Evolutionary conservation across 1,140 invertebrate genomes (phyloP), one percentile per base, ranked within the genome.

Genomic region (Mactra quadrangularis): DNA sequence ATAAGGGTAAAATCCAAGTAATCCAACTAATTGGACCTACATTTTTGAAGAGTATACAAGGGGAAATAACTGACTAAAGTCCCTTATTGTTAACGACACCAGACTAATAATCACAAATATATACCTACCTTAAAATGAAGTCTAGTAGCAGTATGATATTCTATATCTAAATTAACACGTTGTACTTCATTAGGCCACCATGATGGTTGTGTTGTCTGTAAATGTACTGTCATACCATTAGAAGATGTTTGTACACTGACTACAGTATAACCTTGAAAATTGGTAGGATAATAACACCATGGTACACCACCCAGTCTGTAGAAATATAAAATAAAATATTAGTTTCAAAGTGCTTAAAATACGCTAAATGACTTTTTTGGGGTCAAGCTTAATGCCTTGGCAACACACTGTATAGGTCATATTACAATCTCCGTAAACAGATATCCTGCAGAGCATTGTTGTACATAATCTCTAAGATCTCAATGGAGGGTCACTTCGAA

Each of bases 61-160:
- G n/a, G n/a, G n/a, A n/a, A n/a, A n/a, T n/a, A n/a, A n/a, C n/a
- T n/a, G n/a, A n/a, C n/a, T n/a, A n/a, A n/a, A n/a, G n/a, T n/a
- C n/a, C n/a, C n/a, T n/a, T n/a, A n/a, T n/a, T n/a, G n/a, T n/a
- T n/a, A n/a, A n/a, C n/a, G n/a, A n/a, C n/a, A n/a, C n/a, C n/a
- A n/a, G n/a, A n/a, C n/a, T n/a, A n/a, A n/a, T n/a, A n/a, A n/a
- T n/a, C 45, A 27, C 15, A 15, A 75, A 55, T 4, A 74, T 75
- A n/a, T 38, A 60, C 31, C n/a, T 81, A 89, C 89, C 88, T 86
- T 88, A 35, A 90, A 85, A 45, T 87, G 83, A 19, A 90, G 70
- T 60, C 82, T 82, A 7, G 62, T 57, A 47, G 72, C 52, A 13
- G 84, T 86, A 35, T 89, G 77, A 75, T 68, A 88, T 27, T 50